A percentile compares a stretch with the other conserved stretches of the same genome.
phyloP scores from a whole-genome alignment of 2,888 invertebrate species.

The Euphydryas editha region DNA sequence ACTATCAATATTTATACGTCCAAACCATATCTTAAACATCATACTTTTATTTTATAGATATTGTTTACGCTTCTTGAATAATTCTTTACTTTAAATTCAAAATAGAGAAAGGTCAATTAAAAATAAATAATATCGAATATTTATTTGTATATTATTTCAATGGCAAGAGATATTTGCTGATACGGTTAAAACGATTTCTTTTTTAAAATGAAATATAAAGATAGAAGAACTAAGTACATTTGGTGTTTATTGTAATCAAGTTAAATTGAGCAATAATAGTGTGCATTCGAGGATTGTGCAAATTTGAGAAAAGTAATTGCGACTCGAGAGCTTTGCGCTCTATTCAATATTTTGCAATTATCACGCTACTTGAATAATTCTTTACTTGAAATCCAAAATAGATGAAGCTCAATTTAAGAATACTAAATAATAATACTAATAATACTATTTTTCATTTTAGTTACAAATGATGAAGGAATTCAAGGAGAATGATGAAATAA shows the following conservation, averaged over 20 bases:
- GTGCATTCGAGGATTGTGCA: slow-evolving; percentile 20
- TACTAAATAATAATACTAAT: too few relatives aligned
- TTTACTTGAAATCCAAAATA: neutral
- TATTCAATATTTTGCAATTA: slow-evolving; percentile 52
- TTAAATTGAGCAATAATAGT: neutral
- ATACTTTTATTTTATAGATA: too few relatives aligned
- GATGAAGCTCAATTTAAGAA: neutral
- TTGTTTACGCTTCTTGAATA: too few relatives aligned
- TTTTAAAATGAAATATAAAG: neutral
- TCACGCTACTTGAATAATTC: slow-evolving; percentile 36
- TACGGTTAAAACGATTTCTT: neutral
- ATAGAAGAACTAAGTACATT: neutral
- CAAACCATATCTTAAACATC: too few relatives aligned
- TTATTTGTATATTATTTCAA: neutral
- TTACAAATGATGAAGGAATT: neutral
- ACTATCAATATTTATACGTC: neutral
- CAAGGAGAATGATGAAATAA: neutral
- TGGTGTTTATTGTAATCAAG: slow-evolving; percentile 5
- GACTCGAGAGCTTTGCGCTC: slow-evolving; percentile 46
- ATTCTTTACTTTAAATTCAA: too few relatives aligned
- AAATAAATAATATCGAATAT: neutral
- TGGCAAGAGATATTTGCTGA: neutral
- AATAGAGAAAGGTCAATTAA: too few relatives aligned
- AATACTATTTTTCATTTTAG: neutral
- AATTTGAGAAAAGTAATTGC: slow-evolving; percentile 38